These are phyloP conservation scores for Labroides dimidiatus DNA, from an alignment of 2,797 vertebrate species.

Conservation along the genomic window DNA sequence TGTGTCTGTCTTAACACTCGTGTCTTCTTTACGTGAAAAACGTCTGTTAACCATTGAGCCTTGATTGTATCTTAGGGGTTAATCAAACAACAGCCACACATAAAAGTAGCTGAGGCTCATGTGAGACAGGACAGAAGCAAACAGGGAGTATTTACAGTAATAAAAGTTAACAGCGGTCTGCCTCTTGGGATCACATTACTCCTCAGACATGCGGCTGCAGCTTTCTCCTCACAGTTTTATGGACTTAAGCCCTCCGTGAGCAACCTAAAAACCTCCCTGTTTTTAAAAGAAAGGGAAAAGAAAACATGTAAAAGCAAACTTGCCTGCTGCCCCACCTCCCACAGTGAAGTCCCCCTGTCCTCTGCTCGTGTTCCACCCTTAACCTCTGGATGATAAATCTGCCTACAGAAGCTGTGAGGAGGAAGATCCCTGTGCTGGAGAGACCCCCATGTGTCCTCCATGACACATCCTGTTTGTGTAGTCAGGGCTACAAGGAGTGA, in stretches of 20 bases:
- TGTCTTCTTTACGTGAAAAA: slow-evolving; percentile 58
- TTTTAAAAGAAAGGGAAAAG: slow-evolving; percentile 79
- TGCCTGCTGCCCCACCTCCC: slow-evolving; percentile 43
- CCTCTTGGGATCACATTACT: slow-evolving; percentile 82
- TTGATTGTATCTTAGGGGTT: slow-evolving; percentile 72
- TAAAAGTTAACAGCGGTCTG: slow-evolving; percentile 84
- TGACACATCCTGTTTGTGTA: slow-evolving; percentile 83
- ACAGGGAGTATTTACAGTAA: slow-evolving; percentile 80
- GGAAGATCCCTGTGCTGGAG: slow-evolving; percentile 72
- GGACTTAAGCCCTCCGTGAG: slow-evolving; percentile 70
- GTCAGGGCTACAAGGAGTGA: slow-evolving; percentile 72
- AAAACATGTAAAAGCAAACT: slow-evolving; percentile 83
- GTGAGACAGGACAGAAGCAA: slow-evolving; percentile 74
- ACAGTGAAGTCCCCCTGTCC: slow-evolving; percentile 32
- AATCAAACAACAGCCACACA: slow-evolving; percentile 77
- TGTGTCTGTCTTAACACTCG: slow-evolving; percentile 52
- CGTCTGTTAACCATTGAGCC: slow-evolving; percentile 69
- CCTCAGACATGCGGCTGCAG: slow-evolving; percentile 78
- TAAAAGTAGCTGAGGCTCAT: slow-evolving; percentile 72
- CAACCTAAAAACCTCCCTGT: slow-evolving; percentile 77
- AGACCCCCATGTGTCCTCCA: slow-evolving; percentile 75
- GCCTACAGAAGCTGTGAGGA: slow-evolving; percentile 72
- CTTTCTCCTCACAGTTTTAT: slow-evolving; percentile 76
- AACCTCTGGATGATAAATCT: slow-evolving; percentile 85
- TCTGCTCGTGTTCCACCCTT: slow-evolving; percentile 74